These are phyloP conservation scores for Callinectes sapidus DNA, from an alignment of 2,888 invertebrate species.

Conservation along the genomic window DNA sequence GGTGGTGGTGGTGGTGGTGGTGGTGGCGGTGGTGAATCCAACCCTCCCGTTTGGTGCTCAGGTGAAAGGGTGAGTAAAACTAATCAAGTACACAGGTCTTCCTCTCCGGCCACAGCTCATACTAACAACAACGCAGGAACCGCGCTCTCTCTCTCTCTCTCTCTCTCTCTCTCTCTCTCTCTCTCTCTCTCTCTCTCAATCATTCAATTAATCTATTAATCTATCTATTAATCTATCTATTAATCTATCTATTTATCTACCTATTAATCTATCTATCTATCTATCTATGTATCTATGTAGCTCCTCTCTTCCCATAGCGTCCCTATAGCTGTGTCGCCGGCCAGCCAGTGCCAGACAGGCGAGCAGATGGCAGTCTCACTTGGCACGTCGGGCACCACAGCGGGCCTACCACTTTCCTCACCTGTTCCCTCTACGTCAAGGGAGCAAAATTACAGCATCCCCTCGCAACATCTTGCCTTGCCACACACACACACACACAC, in stretches of 20 bases:
- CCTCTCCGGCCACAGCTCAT: background rate
- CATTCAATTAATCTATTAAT: background rate
- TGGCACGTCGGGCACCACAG: background rate
- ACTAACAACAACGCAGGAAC: background rate
- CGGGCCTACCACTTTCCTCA: background rate
- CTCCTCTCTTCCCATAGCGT: background rate
- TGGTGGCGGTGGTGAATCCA: too few species aligned
- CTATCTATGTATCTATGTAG: background rate
- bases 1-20: conserved; percentile 22
- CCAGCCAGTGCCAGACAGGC: conserved; percentile 18
- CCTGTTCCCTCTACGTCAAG: background rate
- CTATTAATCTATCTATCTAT: background rate
- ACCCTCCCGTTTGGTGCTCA: background rate
- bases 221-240: background rate
- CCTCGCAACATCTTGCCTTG: background rate
- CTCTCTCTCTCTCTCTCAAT: background rate
- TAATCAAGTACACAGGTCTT: background rate
- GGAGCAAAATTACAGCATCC: background rate
- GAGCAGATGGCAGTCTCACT: background rate
- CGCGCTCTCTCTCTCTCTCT: background rate
- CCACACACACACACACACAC: background rate
- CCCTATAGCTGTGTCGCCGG: background rate
- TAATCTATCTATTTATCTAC: background rate
- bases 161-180: background rate
- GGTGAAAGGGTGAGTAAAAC: background rate